Percentiles rank a stretch among this genome's conserved stretches.
Evolutionary conservation across 2,888 invertebrate species (phyloP).

Genomic region (Nowickia ferox): DNA sequence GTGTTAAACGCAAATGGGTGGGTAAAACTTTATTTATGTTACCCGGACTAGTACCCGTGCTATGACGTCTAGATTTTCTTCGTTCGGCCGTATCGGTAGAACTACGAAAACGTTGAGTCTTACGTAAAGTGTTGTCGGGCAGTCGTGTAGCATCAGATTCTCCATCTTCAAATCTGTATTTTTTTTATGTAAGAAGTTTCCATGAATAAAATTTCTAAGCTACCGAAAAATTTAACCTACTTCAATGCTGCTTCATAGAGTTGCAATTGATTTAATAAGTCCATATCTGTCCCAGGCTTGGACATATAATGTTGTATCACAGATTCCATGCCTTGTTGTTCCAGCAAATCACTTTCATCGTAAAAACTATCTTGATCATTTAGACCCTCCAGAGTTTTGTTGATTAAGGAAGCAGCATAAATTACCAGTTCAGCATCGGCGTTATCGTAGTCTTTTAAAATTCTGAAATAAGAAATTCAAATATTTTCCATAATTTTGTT

Average conservation of each 20-base stretch:
- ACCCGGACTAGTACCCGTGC: constrained; percentile 87
- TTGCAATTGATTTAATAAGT: constrained; percentile 96
- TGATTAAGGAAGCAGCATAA: constrained; percentile 97
- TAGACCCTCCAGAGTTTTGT: constrained; percentile 96
- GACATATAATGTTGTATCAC: constrained; percentile 95
- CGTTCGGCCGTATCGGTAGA: constrained; percentile 86
- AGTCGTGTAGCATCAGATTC: constrained; percentile 84
- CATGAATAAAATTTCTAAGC: not conserved
- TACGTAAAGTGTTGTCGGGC: constrained; percentile 88
- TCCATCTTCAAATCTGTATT: constrained; percentile 84
- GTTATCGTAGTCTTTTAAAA: constrained; percentile 97
- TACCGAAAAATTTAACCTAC: constrained; percentile 85
- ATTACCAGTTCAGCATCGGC: constrained; percentile 97
- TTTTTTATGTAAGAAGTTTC: not conserved
- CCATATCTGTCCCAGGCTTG: constrained; percentile 95
- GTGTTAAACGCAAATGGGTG: constrained; percentile 79
- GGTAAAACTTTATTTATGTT: constrained; percentile 79
- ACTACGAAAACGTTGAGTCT: constrained; percentile 89
- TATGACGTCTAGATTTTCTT: constrained; percentile 91
- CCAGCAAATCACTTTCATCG: constrained; percentile 97
- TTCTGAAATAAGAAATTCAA: constrained; percentile 81
- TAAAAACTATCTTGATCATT: constrained; percentile 98
- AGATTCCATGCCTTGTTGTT: constrained; percentile 95
- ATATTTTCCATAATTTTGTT: not conserved
- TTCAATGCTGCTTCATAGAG: constrained; percentile 96